Base-by-base conservation (phyloP, 2,797 vertebrate genomes). In the Schizopygopsis pylzovi region DNA sequence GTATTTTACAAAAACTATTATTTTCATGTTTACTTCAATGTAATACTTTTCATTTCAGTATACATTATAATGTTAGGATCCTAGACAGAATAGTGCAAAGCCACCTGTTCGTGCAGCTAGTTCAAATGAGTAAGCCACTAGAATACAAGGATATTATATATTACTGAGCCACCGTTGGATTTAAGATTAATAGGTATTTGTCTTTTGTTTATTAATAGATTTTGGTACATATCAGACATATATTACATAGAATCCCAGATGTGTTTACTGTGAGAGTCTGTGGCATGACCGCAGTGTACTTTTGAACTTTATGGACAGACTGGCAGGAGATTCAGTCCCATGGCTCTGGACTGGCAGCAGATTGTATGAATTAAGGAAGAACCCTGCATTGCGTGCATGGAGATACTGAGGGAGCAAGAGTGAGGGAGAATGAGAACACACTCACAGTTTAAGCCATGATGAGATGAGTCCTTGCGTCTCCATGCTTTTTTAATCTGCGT, bases 401-500 rank as follows among this genome's bases (percentile, higher is more conserved):
- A 68, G 59, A 49, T 33, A 39, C 22, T 0, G 54, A 71, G 71
- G 16, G 25, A 72, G 78, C 2, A 22, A 72, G 54, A 45, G 7
- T 39, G 22, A 63, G 56, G 10, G 52, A 61, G 52, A 73, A 49
- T 54, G 71, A 70, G 59, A 82, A 82, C 56, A 78, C 81, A 71
- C 54, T 63, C 54, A 82, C 87, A 37, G 89, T 87, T 93, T 92
- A 92, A 92, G 90, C 89, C 72, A 85, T 45, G 91, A 92, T 63
- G 85, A 91, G 92, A 94, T 93, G 92, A 94, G 91, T 87, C 77
- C 22, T 80, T 87, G 87, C 89, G 80, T 88, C 85, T 89, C 83
- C 80, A 41, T 56, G 56, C 79, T 80, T 90, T 94, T 80, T 90
- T 94, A 94, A 95, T 94, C 94, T 91, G 90, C 68, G 86, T 89